Evolutionary conservation across 2,113 vertebrate genomes (phyloP), one percentile per base, ranked within the genome.

Genomic region (Ursus arctos): DNA sequence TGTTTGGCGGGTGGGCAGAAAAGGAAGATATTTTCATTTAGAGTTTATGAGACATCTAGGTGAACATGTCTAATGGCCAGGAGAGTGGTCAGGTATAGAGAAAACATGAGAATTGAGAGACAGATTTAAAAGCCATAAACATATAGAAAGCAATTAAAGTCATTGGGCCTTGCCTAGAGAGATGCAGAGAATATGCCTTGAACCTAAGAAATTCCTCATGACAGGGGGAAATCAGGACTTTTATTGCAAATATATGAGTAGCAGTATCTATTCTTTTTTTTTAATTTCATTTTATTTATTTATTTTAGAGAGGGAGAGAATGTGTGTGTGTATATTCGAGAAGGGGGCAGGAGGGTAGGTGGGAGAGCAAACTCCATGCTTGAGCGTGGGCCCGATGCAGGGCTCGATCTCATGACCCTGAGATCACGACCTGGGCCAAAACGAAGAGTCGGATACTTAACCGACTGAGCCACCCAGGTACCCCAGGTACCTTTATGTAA

Each of bases 1-100:
- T 91, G 53, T 22, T 76, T 72, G 31, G 8, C 57, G n/a, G 65
- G 76, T 15, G 53, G 4, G 28, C 19, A 72, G 59, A 77, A 72
- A 61, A 94, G 49, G 36, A 94, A 91, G 53, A 40, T 22, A 21
- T 61, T 92, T 91, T 83, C 88, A 88, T 43, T 55, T 49, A 93
- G 61, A 40, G 49, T 26, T 61, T 28, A 63, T 72, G 55, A 55
- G 51, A 87, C 74, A 69, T 53, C 6, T 19, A 18, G 81, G 67
- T 40, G 28, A 76, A 51, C 22, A 61, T 55, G 33, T 65, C 36
- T 82, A 87, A n/a, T 91, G 49, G 28, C 63, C 6, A 59, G 49
- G 4, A 76, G 49, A 31, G 65, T 24, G 43, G 51, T 36, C 53
- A 65, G 33, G 33, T 85, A 0, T 47, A 74, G 26, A 91, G 55